A percentile compares a stretch with the other conserved stretches of the same genome.
Evolutionary conservation across 92 coral and sea anemone species (phyloP).

Genomic region (Parazoanthus swiftii): DNA sequence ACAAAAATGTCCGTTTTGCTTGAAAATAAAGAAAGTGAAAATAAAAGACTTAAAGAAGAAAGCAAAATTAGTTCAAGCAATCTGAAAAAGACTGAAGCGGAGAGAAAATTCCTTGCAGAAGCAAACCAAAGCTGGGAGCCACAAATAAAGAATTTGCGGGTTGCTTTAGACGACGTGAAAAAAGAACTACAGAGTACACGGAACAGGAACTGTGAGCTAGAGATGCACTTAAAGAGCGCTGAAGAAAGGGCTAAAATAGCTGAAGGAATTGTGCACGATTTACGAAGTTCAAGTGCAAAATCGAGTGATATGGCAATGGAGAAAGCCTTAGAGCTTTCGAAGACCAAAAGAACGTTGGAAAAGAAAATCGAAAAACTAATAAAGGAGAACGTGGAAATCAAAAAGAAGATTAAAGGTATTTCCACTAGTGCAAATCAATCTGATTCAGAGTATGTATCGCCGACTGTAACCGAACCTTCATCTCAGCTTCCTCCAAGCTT

Average conservation of each 20-base stretch:
- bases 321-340: conserved; percentile 89
- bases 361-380: conserved; percentile 83
- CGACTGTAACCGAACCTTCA: conserved; percentile 33
- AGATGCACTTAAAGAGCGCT: conserved; percentile 44
- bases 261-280: conserved; percentile 55
- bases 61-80: conserved; percentile 44
- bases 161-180: conserved; percentile 59
- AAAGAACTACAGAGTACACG: conserved; percentile 54
- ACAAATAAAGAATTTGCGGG: conserved; percentile 47
- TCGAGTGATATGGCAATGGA: conserved; percentile 96
- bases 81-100: conserved; percentile 53
- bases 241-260: conserved; percentile 66
- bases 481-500: conserved; percentile 55
- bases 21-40: conserved; percentile 61
- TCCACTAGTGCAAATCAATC: neutral
- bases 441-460: conserved; percentile 24
- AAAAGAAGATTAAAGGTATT: conserved; percentile 60
- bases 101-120: conserved; percentile 37
- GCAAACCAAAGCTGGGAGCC: conserved; percentile 54
- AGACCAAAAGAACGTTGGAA: conserved; percentile 76
- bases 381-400: conserved; percentile 82
- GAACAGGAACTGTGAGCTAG: conserved; percentile 56
- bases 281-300: conserved; percentile 74
- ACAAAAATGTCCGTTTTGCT: conserved; percentile 58
- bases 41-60: conserved; percentile 48